Conservation (phyloP, 35 echinoderm and acorn worm species). For the Ophioderma brevispina region DNA sequence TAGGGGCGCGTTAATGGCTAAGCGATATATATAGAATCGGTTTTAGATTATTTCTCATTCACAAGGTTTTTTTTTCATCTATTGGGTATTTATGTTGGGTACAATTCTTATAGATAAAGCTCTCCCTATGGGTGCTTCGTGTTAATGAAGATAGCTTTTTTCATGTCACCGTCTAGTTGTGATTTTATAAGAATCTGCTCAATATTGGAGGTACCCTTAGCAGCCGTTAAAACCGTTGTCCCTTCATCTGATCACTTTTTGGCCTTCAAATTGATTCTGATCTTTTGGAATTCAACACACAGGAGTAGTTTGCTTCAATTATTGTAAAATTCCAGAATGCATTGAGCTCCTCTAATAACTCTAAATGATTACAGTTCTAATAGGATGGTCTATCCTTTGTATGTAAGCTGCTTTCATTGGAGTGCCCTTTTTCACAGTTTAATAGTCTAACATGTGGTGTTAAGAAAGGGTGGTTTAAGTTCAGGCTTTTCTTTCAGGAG, state of each 20-base stretch:
- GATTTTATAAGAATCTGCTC: no score
- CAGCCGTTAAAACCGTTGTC: no score
- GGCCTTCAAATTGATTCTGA: no score
- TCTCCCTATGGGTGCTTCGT: no score
- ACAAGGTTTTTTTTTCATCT: not conserved
- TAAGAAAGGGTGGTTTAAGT: not conserved
- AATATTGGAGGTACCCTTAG: no score
- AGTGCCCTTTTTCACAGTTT: constrained; percentile 4
- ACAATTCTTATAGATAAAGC: no score
- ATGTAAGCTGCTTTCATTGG: not conserved
- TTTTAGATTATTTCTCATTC: not conserved
- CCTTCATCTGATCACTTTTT: no score
- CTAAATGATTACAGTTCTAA: not conserved
- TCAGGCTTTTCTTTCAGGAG: not conserved
- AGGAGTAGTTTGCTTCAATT: not conserved
- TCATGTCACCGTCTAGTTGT: no score
- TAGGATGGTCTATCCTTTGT: not conserved
- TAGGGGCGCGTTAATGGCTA: not conserved
- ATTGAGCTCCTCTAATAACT: not conserved
- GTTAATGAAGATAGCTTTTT: no score
- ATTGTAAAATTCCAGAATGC: not conserved
- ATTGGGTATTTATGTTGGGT: no score
- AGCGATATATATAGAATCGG: not conserved
- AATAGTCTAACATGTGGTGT: constrained; percentile 21
- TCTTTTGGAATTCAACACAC: not conserved